Conservation (phyloP, 2,113 vertebrate species). For the Engystomops pustulosus region DNA sequence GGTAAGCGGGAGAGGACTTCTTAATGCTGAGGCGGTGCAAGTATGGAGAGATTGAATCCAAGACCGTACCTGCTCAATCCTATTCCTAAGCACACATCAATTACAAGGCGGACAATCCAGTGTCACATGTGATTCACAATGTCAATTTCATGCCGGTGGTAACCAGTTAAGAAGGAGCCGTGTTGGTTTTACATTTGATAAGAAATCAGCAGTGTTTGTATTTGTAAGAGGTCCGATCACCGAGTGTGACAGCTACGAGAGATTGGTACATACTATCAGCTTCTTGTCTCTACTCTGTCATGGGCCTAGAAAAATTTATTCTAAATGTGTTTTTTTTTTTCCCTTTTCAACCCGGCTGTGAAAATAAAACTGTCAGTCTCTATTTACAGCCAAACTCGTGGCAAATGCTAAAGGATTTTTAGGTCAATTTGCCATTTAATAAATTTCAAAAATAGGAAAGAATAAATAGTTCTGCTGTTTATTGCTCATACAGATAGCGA, state of each 20-base stretch:
- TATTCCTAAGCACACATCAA: slow-evolving; percentile 89
- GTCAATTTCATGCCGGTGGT: slow-evolving; percentile 96
- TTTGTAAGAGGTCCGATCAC: slow-evolving; percentile 90
- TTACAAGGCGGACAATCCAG: slow-evolving; percentile 90
- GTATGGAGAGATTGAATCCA: slow-evolving; percentile 26
- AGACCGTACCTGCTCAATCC: slow-evolving; percentile 21
- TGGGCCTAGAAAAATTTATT: slow-evolving; percentile 93
- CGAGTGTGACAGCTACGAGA: slow-evolving; percentile 93
- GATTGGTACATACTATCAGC: slow-evolving; percentile 80
- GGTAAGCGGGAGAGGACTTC: slow-evolving; percentile 37
- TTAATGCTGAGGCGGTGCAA: background rate
- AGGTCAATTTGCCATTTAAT: slow-evolving; percentile 84
- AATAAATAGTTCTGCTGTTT: slow-evolving; percentile 66
- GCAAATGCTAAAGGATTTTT: slow-evolving; percentile 77
- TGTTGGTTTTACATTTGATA: slow-evolving; percentile 95
- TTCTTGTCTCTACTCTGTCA: slow-evolving; percentile 87
- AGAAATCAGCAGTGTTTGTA: slow-evolving; percentile 92
- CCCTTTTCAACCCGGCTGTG: slow-evolving; percentile 63
- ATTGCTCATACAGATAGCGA: slow-evolving; percentile 66
- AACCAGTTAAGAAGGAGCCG: slow-evolving; percentile 91
- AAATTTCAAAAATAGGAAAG: slow-evolving; percentile 76
- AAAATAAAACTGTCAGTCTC: slow-evolving; percentile 86
- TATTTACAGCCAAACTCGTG: slow-evolving; percentile 78
- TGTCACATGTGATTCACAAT: slow-evolving; percentile 96
- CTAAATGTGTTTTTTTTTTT: slow-evolving; percentile 71